A percentile compares a stretch with the other conserved stretches of the same genome.
These are phyloP conservation scores for Babylonia areolata DNA, from an alignment of 1,140 invertebrate genomes.

Conservation along the genomic window DNA sequence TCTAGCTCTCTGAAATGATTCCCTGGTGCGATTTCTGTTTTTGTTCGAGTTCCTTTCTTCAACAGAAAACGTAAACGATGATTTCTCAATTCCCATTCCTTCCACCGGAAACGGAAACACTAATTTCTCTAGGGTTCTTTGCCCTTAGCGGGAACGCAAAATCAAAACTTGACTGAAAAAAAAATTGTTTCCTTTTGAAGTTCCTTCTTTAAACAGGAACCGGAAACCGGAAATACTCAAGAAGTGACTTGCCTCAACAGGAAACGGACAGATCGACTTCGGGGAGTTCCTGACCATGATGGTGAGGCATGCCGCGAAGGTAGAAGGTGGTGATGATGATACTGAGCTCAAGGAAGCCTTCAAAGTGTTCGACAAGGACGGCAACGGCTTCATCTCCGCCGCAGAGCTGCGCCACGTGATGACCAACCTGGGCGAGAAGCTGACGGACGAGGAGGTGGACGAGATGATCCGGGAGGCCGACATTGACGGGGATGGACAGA, in stretches of 20 bases:
- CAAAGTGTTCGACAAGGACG: constrained; percentile 98
- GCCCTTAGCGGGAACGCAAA: no score
- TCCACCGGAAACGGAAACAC: no score
- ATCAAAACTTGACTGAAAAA: no score
- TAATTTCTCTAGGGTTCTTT: no score
- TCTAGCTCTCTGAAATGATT: no score
- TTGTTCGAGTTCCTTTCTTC: no score
- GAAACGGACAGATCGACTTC: constrained; percentile 98
- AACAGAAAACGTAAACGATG: no score
- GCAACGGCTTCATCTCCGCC: constrained; percentile 85
- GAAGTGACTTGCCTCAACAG: constrained; percentile 66
- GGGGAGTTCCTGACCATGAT: constrained; percentile 97
- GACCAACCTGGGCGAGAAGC: constrained; percentile 92
- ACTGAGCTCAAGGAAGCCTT: constrained; percentile 99
- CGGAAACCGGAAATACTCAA: no score
- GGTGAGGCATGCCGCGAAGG: constrained; percentile 95
- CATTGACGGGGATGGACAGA: constrained; percentile 85
- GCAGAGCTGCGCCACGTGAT: constrained; percentile 81
- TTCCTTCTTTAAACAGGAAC: no score
- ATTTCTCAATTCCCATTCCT: no score
- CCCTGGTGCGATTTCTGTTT: no score
- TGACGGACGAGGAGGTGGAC: constrained; percentile 92
- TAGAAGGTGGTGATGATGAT: constrained; percentile 87
- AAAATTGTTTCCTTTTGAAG: no score
- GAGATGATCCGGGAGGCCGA: constrained; percentile 96